Percentiles rank a stretch among this genome's conserved stretches.
phyloP scores from a whole-genome alignment of 2,113 vertebrate species.

The Sardina pilchardus region DNA sequence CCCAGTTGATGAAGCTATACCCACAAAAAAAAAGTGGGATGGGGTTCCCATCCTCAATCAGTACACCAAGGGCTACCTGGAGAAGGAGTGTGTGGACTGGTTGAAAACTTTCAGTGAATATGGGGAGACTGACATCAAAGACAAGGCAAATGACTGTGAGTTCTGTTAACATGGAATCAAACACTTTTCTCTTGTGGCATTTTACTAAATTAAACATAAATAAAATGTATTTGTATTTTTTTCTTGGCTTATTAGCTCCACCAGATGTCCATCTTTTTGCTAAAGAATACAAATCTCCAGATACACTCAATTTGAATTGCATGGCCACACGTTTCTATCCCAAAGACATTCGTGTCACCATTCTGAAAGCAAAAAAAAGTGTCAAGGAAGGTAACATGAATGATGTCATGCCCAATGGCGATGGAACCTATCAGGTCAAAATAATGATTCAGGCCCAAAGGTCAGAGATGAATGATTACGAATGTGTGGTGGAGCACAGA shows the following conservation, averaged over 20 bases:
- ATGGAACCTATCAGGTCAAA: conserved; percentile 32
- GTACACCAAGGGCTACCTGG: conserved; percentile 68
- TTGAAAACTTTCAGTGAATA: conserved; percentile 32
- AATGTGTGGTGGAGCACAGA: conserved; percentile 13
- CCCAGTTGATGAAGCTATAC: fast-evolving
- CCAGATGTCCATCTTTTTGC: conserved; percentile 21
- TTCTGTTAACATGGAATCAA: not conserved
- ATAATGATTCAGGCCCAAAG: not conserved
- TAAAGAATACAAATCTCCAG: fast-evolving
- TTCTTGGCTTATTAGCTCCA: conserved; percentile 34
- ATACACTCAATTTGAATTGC: conserved; percentile 40
- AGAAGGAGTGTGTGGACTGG: conserved; percentile 63
- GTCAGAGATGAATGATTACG: conserved; percentile 14
- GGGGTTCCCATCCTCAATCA: conserved; percentile 48
- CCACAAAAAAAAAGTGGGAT: conserved; percentile 66
- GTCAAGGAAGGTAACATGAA: not conserved
- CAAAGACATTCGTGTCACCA: conserved; percentile 19
- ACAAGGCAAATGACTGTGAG: not conserved
- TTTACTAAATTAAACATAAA: too few relatives aligned
- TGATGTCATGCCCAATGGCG: conserved; percentile 30
- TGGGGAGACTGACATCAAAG: not conserved
- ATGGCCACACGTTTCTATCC: conserved; percentile 60
- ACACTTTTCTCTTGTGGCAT: too few relatives aligned
- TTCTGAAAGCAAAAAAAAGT: conserved; percentile 20
- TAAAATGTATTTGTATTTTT: too few relatives aligned